Evolutionary conservation across 2,113 vertebrate species (phyloP), one percentile per base, ranked within the genome.

Genomic region (Euleptes europaea): DNA sequence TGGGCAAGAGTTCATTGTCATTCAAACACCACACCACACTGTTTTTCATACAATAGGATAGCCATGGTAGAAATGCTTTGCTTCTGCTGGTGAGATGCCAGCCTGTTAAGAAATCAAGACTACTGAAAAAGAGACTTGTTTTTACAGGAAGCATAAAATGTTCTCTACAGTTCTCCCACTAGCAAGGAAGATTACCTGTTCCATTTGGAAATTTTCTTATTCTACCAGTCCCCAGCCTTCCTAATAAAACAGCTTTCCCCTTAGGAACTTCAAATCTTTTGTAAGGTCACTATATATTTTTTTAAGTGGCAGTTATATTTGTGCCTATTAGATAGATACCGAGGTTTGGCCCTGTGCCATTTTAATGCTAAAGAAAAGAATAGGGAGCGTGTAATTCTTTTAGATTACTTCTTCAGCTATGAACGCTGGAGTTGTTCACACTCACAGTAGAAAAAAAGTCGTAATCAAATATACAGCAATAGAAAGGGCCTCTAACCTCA

Each of bases 371-470:
- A 67, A 83, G 13, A 80, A 82, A 86, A 9, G 1, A 17, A 70
- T 31, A 38, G 0, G 80, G 57, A 91, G 78, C 1, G 13, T 2
- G 1, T 17, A 78, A 88, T 35, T 60, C 5, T 87, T 60, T 54
- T 13, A 69, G 80, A 85, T 82, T 54, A 11, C 69, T 17, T 57
- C 77, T 91, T 47, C 51, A 70, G 72, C 83, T 77, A 83, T 4
- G 80, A 89, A 28, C 42, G 44, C 44, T 4, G 35, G 72, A 86
- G 88, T 88, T 78, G 11, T 73, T 60, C 66, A 78, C 19, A 74
- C 73, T 14, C 80, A 83, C 67, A 72, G 77, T 60, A 13, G 28
- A n/a, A 78, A 83, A 66, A 49, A 80, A 88, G 88, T 1, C 12
- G 42, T 79, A 84, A 83, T 71, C 75, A 75, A 89, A 90, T 77